Evolutionary conservation across 2,888 invertebrate genomes (phyloP), one percentile per base, ranked within the genome.

Genomic region (Platycheirus rosarum): DNA sequence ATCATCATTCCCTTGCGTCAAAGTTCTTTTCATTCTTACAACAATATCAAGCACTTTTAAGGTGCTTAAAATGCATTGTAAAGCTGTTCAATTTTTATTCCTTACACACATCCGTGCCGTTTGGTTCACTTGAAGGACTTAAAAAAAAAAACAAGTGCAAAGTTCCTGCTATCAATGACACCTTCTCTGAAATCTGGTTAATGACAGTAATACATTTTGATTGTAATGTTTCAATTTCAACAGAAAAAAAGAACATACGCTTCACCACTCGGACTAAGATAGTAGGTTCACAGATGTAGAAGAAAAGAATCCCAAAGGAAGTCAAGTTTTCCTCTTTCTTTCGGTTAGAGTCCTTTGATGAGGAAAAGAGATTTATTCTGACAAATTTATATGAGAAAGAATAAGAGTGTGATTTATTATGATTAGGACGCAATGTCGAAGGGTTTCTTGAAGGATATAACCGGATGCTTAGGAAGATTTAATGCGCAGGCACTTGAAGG

Each of bases 401-500:
- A 48, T 51, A 65, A 69, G 80, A 75, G 65, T 75, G 65, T n/a
- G n/a, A 70, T 75, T 75, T 75, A 80, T 75, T 66, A 49, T 75
- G 70, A 75, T 69, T 57, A 40, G 65, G 48, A 62, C 51, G 60
- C 53, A 62, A 75, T 70, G 75, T 60, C 48, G 57, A 51, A 20
- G 46, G 57, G 49, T 51, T 70, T 29, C 29, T 65, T 68, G 18
- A 4, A 13, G 18, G 35, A 53, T n/a, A 6, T 20, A n/a, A n/a
- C n/a, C n/a, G n/a, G n/a, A n/a, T n/a, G n/a, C n/a, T n/a, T n/a
- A 51, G 35, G 18, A 18, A n/a, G 13, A 18, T 35, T n/a, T 18
- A 53, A 35, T 51, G 51, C 11, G 6, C 6, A 29, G 16, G 32
- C n/a, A n/a, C n/a, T n/a, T n/a, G n/a, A 20, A 23, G 23, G 6